Conservation (phyloP, 2,113 vertebrate species). For the Pluvialis apricaria region DNA sequence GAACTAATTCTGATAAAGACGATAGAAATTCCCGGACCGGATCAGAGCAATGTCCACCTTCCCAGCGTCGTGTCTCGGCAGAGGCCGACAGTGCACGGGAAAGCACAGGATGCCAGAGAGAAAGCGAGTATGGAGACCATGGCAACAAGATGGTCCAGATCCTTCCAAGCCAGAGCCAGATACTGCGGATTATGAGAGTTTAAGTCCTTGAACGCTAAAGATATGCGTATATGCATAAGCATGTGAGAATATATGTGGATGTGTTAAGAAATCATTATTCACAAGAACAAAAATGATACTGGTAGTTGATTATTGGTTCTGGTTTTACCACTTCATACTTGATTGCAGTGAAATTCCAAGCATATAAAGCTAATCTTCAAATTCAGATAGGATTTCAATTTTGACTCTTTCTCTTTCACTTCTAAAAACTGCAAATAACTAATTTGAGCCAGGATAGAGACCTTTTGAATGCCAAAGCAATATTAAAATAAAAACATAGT, state of each 20-base stretch:
- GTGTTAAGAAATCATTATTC: neutral
- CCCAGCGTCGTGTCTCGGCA: rapidly evolving
- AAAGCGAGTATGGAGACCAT: no score
- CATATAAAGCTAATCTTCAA: neutral
- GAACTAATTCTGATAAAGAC: neutral
- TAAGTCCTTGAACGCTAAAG: neutral
- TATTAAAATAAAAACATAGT: neutral
- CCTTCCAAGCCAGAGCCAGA: neutral
- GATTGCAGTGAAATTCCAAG: neutral
- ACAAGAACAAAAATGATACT: neutral
- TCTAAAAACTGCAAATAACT: neutral
- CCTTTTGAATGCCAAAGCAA: neutral
- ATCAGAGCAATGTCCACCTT: neutral
- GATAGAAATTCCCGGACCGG: neutral
- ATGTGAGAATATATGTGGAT: neutral
- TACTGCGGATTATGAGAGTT: neutral
- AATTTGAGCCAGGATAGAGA: neutral
- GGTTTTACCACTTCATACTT: neutral
- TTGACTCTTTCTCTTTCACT: neutral
- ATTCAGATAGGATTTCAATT: neutral
- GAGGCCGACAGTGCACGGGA: neutral
- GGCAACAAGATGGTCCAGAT: neutral
- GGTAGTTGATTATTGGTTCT: neutral
- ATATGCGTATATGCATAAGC: neutral
- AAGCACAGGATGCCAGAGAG: neutral